Base-by-base conservation (phyloP, 2,888 invertebrate species). In the Drosophila peninsularis region DNA sequence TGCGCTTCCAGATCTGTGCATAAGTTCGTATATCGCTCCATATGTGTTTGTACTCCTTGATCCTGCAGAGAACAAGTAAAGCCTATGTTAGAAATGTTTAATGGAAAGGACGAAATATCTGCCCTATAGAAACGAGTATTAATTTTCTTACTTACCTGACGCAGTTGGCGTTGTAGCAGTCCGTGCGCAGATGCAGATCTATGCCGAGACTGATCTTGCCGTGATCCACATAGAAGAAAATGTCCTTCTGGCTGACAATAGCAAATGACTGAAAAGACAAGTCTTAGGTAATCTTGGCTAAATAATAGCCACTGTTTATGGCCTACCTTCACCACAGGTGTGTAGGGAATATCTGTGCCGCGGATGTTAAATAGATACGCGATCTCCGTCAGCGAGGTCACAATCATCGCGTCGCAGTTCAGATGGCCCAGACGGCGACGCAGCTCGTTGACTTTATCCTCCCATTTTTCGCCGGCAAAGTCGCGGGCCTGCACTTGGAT, bases 281-380 rank as follows among this genome's bases (percentile, higher is more conserved):
- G 19, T 1, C 7, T 7, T 11, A 9, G 4, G 7, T 10, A 9
- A 0, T 6, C 19, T n/a, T 6, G 5, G 1, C 11, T 36, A 45
- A 9, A 11, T 11, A 13, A 36, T 3, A 11, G 3, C 11, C 6
- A 14, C 2, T 14, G 34, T 0, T 9, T 11, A 0, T 0, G 1
- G 24, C 65, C 53, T 42, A 96, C 95, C 88, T 95, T 95, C 10
- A 97, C 93, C 19, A 97, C 95, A 0, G 98, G 97, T 1, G 96
- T 96, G 90, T 95, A 95, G 0, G 96, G 96, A 72, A 97, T 94
- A 92, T 98, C 98, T 62, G 94, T 93, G 0, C 97, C 98, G n/a
- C 98, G 94, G 19, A 98, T 94, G 91, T 98, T 98, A 37, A 98
- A 93, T 36, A 98, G 92, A 96, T 98, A 98, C 0, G 97, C 97